Percentiles rank a stretch among this genome's conserved stretches.
Evolutionary conservation across 2,113 vertebrate genomes (phyloP).

Genomic region (Cochlearius cochlearius): DNA sequence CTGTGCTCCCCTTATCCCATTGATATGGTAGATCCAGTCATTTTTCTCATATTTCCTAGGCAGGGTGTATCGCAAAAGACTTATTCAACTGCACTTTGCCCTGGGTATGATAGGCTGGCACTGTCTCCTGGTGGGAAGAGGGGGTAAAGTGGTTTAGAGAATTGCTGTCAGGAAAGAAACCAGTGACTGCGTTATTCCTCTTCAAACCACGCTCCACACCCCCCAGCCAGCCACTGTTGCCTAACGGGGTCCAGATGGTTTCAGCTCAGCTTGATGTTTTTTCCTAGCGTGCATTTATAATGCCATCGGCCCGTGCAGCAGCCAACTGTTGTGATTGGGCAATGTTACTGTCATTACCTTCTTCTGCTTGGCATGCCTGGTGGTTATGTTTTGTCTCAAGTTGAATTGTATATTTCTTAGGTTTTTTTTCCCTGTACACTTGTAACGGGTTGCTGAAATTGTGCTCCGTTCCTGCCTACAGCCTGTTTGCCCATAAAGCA

Average conservation of each 20-base stretch:
- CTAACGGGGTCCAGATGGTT: conserved; percentile 28
- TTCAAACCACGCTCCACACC: not conserved
- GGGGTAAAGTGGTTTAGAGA: not conserved
- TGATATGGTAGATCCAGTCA: not conserved
- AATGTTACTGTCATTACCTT: not conserved
- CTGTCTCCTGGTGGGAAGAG: not conserved
- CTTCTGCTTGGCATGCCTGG: not conserved
- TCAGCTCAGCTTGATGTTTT: conserved; percentile 17
- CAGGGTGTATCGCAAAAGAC: not conserved
- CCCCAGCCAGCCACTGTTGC: not conserved
- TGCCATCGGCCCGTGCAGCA: not conserved
- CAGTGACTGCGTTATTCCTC: not conserved
- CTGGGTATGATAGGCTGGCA: not conserved
- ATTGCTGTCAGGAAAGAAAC: not conserved
- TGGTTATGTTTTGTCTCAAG: not conserved
- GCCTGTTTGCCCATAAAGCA: not conserved
- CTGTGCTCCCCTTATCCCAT: not conserved
- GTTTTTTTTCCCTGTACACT: not conserved
- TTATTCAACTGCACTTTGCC: not conserved
- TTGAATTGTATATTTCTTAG: not conserved
- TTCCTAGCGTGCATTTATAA: not conserved
- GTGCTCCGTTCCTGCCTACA: not conserved
- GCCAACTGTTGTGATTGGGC: not conserved
- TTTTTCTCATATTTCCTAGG: not conserved
- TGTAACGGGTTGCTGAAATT: not conserved